phyloP scores from a whole-genome alignment of 1,140 invertebrate species.

The Hermetia illucens region DNA sequence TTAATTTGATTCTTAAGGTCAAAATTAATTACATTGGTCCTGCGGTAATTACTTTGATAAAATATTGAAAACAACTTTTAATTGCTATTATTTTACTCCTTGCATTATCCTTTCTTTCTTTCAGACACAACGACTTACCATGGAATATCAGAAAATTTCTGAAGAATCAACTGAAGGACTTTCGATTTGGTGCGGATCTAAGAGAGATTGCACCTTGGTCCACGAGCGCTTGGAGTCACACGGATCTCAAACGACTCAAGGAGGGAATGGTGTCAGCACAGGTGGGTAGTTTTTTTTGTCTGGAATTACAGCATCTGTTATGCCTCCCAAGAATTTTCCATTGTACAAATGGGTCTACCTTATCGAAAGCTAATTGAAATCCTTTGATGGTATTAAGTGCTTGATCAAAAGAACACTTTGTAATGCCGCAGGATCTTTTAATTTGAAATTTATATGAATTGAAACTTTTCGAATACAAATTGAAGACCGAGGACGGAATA shows the following conservation, averaged over 20 bases:
- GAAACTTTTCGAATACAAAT: no score
- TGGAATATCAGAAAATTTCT: slow-evolving; percentile 71
- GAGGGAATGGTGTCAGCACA: slow-evolving; percentile 64
- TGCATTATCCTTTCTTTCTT: slow-evolving; percentile 11
- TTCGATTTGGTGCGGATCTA: slow-evolving; percentile 54
- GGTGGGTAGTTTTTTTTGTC: no score
- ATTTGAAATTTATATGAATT: no score
- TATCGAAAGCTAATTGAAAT: no score
- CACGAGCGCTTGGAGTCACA: slow-evolving; percentile 62
- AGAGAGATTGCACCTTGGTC: slow-evolving; percentile 56
- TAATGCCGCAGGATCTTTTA: no score
- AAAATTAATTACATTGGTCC: not conserved
- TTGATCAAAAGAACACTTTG: no score
- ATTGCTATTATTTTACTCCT: slow-evolving; percentile 1
- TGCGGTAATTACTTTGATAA: not conserved
- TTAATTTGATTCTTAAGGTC: slow-evolving; percentile 2
- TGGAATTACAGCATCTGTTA: no score
- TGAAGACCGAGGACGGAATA: no score
- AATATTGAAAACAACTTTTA: no score
- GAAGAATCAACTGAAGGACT: slow-evolving; percentile 57
- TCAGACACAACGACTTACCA: slow-evolving; percentile 70
- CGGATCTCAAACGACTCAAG: slow-evolving; percentile 53
- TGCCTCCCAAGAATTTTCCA: no score
- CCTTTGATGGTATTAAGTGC: no score
- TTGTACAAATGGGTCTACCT: no score